These are phyloP conservation scores for Cecropterus lyciades DNA, from an alignment of 1,140 invertebrate genomes.

Conservation along the genomic window DNA sequence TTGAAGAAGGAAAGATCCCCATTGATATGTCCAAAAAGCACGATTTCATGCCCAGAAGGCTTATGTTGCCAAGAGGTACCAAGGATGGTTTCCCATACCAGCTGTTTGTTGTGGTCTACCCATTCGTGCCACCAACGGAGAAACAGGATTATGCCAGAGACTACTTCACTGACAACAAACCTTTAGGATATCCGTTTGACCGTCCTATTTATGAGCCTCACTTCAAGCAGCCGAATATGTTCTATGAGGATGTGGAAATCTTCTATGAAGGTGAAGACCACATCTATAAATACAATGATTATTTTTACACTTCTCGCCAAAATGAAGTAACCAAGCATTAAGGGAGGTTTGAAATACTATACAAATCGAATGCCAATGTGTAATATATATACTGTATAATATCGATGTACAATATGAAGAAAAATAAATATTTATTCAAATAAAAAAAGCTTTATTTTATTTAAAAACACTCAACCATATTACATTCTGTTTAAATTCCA, in stretches of 20 bases:
- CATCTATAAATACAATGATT: constrained; percentile 55
- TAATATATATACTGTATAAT: constrained; percentile 2
- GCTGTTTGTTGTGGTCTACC: constrained; percentile 87
- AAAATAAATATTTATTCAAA: constrained; percentile 16
- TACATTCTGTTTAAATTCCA: too few relatives aligned
- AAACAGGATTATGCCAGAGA: constrained; percentile 48
- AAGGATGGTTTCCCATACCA: constrained; percentile 87
- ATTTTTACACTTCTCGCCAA: constrained; percentile 46
- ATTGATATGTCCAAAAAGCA: constrained; percentile 81
- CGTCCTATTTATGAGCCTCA: constrained; percentile 84
- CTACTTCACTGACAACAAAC: constrained; percentile 75
- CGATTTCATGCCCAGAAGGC: constrained; percentile 86
- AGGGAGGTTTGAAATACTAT: constrained; percentile 31
- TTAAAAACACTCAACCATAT: not conserved
- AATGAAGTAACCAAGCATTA: constrained; percentile 56
- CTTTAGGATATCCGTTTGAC: constrained; percentile 89
- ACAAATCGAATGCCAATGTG: too few relatives aligned
- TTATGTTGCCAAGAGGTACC: constrained; percentile 88
- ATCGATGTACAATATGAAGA: constrained; percentile 2
- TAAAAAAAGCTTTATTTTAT: not conserved
- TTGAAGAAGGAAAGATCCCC: constrained; percentile 82
- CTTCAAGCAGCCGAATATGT: constrained; percentile 87
- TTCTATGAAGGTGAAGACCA: constrained; percentile 85
- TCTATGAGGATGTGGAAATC: constrained; percentile 86
- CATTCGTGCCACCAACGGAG: constrained; percentile 60